A percentile compares a stretch with the other conserved stretches of the same genome.
Conservation (phyloP, 2,113 vertebrate species). For the Etia nguti region DNA sequence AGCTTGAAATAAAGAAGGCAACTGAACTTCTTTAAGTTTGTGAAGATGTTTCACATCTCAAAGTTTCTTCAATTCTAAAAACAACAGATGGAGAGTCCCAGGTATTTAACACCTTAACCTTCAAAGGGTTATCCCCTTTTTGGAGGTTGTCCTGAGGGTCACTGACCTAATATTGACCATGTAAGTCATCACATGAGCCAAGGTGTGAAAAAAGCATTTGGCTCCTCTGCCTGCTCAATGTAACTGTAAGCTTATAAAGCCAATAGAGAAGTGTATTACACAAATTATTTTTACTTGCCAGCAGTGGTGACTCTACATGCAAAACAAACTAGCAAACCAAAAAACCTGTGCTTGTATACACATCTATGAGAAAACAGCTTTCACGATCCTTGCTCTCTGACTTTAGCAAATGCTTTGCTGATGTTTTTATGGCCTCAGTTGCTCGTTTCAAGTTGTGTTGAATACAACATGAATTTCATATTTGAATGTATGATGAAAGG, state of each 20-base stretch:
- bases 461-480: neutral
- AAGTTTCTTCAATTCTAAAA: neutral
- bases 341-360: neutral
- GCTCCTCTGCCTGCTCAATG: accelerated
- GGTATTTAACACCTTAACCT: neutral
- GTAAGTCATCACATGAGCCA: neutral
- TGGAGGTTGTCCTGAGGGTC: neutral
- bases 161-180: neutral
- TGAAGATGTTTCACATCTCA: neutral
- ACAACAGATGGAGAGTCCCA: neutral
- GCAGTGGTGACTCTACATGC: neutral
- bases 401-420: neutral
- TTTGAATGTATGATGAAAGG: accelerated
- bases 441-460: neutral
- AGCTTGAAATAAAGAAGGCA: neutral
- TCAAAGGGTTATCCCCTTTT: neutral
- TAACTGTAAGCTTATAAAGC: neutral
- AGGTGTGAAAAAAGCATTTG: neutral
- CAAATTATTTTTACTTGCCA: neutral
- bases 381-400: neutral
- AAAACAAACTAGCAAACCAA: neutral
- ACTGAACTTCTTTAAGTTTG: neutral
- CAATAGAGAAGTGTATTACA: neutral
- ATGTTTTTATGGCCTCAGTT: neutral
- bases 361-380: neutral